These are phyloP conservation scores for Trichomycterus rosablanca DNA, from an alignment of 2,113 vertebrate species.

Conservation along the genomic window DNA sequence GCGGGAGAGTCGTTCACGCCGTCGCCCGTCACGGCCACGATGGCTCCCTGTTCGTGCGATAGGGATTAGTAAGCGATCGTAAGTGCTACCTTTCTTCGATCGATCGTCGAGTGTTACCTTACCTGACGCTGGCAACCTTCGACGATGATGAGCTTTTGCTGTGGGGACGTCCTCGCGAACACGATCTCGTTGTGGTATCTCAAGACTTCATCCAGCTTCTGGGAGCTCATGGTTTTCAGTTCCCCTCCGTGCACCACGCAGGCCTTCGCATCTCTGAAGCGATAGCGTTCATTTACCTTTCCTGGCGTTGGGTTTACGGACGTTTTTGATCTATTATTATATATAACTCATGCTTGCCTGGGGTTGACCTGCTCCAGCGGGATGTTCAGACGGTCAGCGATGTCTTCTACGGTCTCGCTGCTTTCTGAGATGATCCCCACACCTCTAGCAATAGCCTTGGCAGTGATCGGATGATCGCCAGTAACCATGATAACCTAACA, in stretches of 20 bases:
- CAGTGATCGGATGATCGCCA: slow-evolving; percentile 90
- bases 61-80: neutral
- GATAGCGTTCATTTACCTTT: neutral
- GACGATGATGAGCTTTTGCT: slow-evolving; percentile 91
- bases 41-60: slow-evolving; percentile 72
- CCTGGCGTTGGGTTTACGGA: no score
- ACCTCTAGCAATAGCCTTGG: slow-evolving; percentile 88
- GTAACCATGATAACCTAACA: slow-evolving; percentile 90
- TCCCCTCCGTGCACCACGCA: slow-evolving; percentile 85
- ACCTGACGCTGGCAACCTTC: slow-evolving; percentile 93
- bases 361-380: slow-evolving; percentile 83
- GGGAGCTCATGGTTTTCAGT: slow-evolving; percentile 76
- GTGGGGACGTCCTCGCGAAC: slow-evolving; percentile 85
- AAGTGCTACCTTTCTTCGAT: no score
- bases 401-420: slow-evolving; percentile 89
- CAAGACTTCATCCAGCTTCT: slow-evolving; percentile 78
- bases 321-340: no score
- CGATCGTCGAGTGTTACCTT: neutral
- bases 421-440: slow-evolving; percentile 92
- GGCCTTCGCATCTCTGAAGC: slow-evolving; percentile 82
- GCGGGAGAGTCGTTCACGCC: slow-evolving; percentile 89
- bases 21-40: slow-evolving; percentile 86
- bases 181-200: slow-evolving; percentile 84
- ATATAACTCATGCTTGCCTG: slow-evolving; percentile 58
- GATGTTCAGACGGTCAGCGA: slow-evolving; percentile 81